Base-by-base conservation (phyloP, 2,113 vertebrate genomes). In the Naja naja region DNA sequence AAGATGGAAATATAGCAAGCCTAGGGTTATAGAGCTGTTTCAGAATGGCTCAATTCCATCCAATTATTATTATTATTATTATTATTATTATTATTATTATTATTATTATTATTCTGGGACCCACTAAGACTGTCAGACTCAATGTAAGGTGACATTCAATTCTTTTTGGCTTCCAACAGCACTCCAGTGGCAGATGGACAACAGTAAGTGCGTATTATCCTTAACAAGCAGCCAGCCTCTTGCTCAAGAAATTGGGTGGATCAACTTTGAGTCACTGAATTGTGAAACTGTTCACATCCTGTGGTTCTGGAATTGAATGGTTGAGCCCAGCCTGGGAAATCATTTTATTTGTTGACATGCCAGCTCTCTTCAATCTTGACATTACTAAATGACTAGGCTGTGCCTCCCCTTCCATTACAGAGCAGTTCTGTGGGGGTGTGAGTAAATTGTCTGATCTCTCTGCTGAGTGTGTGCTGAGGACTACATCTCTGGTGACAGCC, bases 231-330 rank as follows among this genome's bases (percentile, higher is more conserved):
- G 54, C n/a, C n/a, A 39, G 30, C 34, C 60, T 87, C 89, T 52
- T 39, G 54, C 45, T 87, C 30, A 86, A 43, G 55, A 52, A 23
- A 53, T 43, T 92, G 49, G 34, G 45, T 58, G 88, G 55, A 53
- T 90, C 92, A 86, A 23, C 43, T 53, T 45, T 90, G 45, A 90
- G 55, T 87, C 88, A 90, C n/a, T 86, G 74, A 87, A 55, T 74
- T 90, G 39, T 27, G 92, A 93, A 30, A 81, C 88, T 86, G 22
- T 47, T 89, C 87, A 92, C 87, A 55, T 88, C 47, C 58, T 52
- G 81, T 64, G 81, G 54, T n/a, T 93, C 30, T 90, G 88, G 88
- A 93, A 90, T 56, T 93, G 55, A 49, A n/a, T 90, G 88, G 74
- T 85, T 90, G 45, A 64, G 54, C 22, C 4, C 34, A 86, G 45